Evolutionary conservation across 2,797 vertebrate genomes (phyloP).

Genomic region (Cottoperca gobio): DNA sequence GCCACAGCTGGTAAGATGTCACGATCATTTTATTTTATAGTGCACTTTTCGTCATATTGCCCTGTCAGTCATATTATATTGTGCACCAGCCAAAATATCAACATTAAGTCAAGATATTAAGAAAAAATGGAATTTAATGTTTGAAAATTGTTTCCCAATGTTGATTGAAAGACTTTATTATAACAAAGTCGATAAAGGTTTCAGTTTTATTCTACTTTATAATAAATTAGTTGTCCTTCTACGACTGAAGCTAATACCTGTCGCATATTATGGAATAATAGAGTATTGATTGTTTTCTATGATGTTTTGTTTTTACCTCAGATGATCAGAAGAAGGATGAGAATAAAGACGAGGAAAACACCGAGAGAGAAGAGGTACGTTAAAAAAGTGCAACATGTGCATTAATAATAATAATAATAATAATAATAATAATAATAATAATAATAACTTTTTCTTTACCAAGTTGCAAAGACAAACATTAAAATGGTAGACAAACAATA

Average conservation of each 20-base stretch:
- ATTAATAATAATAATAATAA: no score
- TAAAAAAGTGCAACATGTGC: not conserved
- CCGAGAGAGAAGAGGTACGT: slow-evolving; percentile 53
- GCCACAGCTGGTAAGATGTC: slow-evolving; percentile 50
- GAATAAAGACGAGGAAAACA: slow-evolving; percentile 21
- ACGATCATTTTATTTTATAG: not conserved
- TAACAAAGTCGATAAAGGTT: not conserved
- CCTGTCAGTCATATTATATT: not conserved
- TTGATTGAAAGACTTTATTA: not conserved
- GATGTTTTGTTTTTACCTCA: slow-evolving; percentile 20
- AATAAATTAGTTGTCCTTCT: not conserved
- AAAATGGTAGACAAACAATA: no score
- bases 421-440: no score
- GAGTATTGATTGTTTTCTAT: not conserved
- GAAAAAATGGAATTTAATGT: not conserved
- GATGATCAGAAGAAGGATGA: slow-evolving; percentile 51
- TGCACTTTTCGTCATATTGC: not conserved
- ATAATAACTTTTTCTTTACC: no score
- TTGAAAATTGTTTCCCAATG: not conserved
- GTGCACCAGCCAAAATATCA: not conserved
- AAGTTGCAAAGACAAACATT: no score
- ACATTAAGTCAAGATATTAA: not conserved
- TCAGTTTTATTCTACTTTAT: not conserved
- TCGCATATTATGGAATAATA: not conserved
- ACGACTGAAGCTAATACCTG: not conserved